phyloP scores from a whole-genome alignment of 2,888 invertebrate species.

The Meteorus colon region DNA sequence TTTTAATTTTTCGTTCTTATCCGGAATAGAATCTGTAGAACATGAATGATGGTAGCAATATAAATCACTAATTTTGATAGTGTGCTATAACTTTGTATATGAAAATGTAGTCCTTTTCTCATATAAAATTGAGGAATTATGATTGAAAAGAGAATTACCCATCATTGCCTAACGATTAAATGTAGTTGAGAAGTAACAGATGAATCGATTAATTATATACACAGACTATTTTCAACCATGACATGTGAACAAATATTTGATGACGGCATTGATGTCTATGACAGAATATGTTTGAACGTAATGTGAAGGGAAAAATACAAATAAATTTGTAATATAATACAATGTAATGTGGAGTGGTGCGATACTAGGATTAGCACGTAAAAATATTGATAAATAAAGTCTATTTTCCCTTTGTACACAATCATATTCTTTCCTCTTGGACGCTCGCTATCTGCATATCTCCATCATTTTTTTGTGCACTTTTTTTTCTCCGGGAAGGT shows the following conservation, averaged over 20 bases:
- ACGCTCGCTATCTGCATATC: not conserved
- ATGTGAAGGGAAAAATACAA: constrained; percentile 37
- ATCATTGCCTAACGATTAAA: not conserved
- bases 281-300: constrained; percentile 20
- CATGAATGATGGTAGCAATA: constrained; percentile 4
- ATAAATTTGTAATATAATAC: constrained; percentile 59
- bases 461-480: not conserved
- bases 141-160: constrained; percentile 40
- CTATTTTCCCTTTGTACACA: constrained; percentile 58
- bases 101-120: not conserved
- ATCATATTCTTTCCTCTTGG: not conserved
- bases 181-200: constrained; percentile 14
- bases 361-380: constrained; percentile 58
- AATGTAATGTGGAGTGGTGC: constrained; percentile 61
- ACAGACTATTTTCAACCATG: constrained; percentile 55
- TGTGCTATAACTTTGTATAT: not conserved
- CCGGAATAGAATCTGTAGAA: not conserved
- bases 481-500: not conserved
- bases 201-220: constrained; percentile 14
- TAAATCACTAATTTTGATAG: constrained; percentile 7
- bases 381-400: constrained; percentile 59
- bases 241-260: constrained; percentile 39
- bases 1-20: no score
- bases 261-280: not conserved
- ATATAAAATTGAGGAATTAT: constrained; percentile 26